Percentiles rank a stretch among this genome's conserved stretches.
phyloP scores from a whole-genome alignment of 2,797 vertebrate species.

The Hafferia zeledoni region DNA sequence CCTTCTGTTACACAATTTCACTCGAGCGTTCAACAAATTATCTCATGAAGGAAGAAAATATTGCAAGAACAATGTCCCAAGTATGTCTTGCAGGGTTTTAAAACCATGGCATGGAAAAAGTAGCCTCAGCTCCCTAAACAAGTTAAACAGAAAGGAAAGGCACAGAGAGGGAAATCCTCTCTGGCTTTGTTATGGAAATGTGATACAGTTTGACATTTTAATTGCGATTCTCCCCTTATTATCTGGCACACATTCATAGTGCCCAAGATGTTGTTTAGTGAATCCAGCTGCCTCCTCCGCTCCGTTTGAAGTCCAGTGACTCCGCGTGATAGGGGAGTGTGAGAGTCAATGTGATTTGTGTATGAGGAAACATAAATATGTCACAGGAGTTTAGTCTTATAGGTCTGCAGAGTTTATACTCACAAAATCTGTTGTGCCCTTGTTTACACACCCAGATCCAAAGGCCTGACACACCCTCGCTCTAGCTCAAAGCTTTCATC shows the following conservation, averaged over 20 bases:
- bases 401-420: constrained; percentile 74
- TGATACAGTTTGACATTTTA: constrained; percentile 76
- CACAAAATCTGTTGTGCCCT: constrained; percentile 69
- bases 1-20: constrained; percentile 66
- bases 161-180: constrained; percentile 71
- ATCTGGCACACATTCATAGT: constrained; percentile 72
- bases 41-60: constrained; percentile 63
- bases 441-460: constrained; percentile 73
- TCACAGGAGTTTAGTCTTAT: constrained; percentile 76
- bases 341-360: constrained; percentile 77
- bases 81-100: constrained; percentile 19
- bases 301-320: constrained; percentile 68
- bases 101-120: constrained; percentile 51
- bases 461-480: constrained; percentile 60
- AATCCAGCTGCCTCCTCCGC: constrained; percentile 72
- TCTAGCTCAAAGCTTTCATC: constrained; percentile 50
- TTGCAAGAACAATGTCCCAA: constrained; percentile 42
- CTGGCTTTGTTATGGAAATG: constrained; percentile 75
- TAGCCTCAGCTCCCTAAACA: constrained; percentile 59
- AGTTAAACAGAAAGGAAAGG: constrained; percentile 59
- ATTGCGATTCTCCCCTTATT: constrained; percentile 72
- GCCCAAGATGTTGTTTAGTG: constrained; percentile 72
- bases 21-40: constrained; percentile 64
- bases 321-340: constrained; percentile 71
- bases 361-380: constrained; percentile 77